A percentile compares a stretch with the other conserved stretches of the same genome.
These are phyloP conservation scores for Drosophila phalerata DNA, from an alignment of 2,888 invertebrate genomes.

Conservation along the genomic window DNA sequence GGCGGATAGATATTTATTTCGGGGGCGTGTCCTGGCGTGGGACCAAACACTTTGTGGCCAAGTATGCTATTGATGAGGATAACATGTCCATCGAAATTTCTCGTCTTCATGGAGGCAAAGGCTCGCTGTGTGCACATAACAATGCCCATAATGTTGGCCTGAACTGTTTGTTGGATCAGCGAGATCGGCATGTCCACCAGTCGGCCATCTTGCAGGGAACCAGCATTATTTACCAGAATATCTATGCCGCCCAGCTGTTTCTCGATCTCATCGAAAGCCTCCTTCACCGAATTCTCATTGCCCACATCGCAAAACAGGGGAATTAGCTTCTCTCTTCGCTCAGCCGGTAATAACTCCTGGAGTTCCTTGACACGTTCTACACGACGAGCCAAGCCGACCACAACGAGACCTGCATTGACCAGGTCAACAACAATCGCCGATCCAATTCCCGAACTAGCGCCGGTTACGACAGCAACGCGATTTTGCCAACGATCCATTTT, in stretches of 20 bases:
- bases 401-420: slow-evolving; percentile 86
- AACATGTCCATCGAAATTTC: slow-evolving; percentile 86
- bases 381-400: slow-evolving; percentile 87
- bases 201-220: slow-evolving; percentile 76
- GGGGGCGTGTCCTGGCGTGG: slow-evolving; percentile 33
- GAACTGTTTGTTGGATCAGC: slow-evolving; percentile 79
- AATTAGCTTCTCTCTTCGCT: slow-evolving; percentile 67
- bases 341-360: slow-evolving; percentile 56
- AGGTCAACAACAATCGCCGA: slow-evolving; percentile 86
- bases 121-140: slow-evolving; percentile 86
- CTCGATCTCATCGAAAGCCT: slow-evolving; percentile 87
- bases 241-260: slow-evolving; percentile 87
- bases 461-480: slow-evolving; percentile 88
- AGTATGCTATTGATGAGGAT: slow-evolving; percentile 85
- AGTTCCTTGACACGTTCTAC: slow-evolving; percentile 85
- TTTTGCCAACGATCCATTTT: slow-evolving; percentile 88
- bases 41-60: slow-evolving; percentile 75
- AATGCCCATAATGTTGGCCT: slow-evolving; percentile 86
- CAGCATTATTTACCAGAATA: slow-evolving; percentile 88
- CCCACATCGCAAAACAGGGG: slow-evolving; percentile 86
- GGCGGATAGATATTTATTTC: slow-evolving; percentile 81
- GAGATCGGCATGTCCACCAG: slow-evolving; percentile 65
- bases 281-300: slow-evolving; percentile 86
- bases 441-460: slow-evolving; percentile 89
- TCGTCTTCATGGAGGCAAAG: slow-evolving; percentile 86